phyloP scores from a whole-genome alignment of 2,888 invertebrate genomes.

The Cecidostiba fungosa region DNA sequence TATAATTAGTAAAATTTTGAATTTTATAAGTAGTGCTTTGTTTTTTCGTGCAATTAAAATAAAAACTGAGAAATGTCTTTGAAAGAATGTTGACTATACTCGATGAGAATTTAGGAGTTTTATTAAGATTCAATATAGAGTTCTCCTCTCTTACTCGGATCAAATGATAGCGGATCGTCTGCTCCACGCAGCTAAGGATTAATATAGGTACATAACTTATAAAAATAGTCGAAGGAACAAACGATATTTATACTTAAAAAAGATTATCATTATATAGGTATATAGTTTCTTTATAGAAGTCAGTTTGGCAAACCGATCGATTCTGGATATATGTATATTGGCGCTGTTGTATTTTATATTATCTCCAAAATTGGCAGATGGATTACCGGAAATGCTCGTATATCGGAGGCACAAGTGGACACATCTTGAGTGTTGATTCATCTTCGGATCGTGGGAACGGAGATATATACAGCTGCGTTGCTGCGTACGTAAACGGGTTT shows the following conservation, averaged over 20 bases:
- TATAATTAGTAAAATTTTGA: no score
- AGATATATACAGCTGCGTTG: conserved; percentile 21
- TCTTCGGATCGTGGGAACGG: conserved; percentile 56
- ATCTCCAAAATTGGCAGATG: conserved; percentile 45
- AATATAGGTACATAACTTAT: conserved; percentile 27
- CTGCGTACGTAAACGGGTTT: conserved; percentile 17
- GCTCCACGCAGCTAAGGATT: conserved; percentile 21
- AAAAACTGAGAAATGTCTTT: not conserved
- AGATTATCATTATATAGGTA: conserved; percentile 15
- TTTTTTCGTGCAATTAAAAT: conserved; percentile 15
- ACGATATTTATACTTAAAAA: not conserved
- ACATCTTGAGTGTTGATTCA: conserved; percentile 53
- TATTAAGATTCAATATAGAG: conserved; percentile 54
- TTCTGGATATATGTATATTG: conserved; percentile 11
- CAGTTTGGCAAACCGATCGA: conserved; percentile 2
- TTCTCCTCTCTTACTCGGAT: conserved; percentile 17
- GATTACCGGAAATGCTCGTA: conserved; percentile 42
- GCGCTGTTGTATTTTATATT: conserved; percentile 7
- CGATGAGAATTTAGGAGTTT: conserved; percentile 47
- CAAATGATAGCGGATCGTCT: conserved; percentile 30
- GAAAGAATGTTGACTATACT: conserved; percentile 36
- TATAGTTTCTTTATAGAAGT: conserved; percentile 17
- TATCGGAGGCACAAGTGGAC: conserved; percentile 43
- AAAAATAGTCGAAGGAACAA: conserved; percentile 33
- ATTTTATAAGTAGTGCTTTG: not conserved